Evolutionary conservation across 1,140 invertebrate genomes (phyloP).

Genomic region (Lasaia peninsularis): DNA sequence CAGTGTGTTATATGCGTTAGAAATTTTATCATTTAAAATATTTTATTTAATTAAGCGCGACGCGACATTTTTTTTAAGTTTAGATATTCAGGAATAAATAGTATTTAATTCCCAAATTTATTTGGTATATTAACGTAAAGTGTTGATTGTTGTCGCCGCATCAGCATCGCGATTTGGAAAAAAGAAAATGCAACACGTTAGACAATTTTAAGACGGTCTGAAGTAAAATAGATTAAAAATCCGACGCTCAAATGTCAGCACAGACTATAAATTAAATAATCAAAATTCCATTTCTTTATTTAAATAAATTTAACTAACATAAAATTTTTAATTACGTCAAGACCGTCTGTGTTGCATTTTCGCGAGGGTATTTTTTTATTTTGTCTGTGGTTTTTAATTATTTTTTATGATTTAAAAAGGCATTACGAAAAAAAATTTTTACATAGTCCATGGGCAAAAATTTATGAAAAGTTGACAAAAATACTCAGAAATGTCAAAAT

Average conservation of each 20-base stretch:
- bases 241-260: slow-evolving; percentile 70
- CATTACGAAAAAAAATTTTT: no score
- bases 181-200: slow-evolving; percentile 74
- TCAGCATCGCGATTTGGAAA: slow-evolving; percentile 55
- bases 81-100: background rate
- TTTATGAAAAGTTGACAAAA: no score
- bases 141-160: slow-evolving; percentile 22
- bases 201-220: slow-evolving; percentile 49
- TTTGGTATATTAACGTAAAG: slow-evolving; percentile 8
- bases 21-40: no score
- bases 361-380: slow-evolving; percentile 43
- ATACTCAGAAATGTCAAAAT: no score
- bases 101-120: background rate
- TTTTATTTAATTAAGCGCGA: no score
- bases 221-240: slow-evolving; percentile 34
- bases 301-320: slow-evolving; percentile 27
- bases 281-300: slow-evolving; percentile 4
- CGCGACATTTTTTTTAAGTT: no score
- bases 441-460: no score
- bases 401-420: background rate
- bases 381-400: slow-evolving; percentile 31
- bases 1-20: no score
- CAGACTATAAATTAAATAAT: slow-evolving; percentile 45
- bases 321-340: slow-evolving; percentile 20
- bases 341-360: slow-evolving; percentile 76